Evolutionary conservation across 2,888 invertebrate species (phyloP).

Genomic region (Prenolepis imparis): DNA sequence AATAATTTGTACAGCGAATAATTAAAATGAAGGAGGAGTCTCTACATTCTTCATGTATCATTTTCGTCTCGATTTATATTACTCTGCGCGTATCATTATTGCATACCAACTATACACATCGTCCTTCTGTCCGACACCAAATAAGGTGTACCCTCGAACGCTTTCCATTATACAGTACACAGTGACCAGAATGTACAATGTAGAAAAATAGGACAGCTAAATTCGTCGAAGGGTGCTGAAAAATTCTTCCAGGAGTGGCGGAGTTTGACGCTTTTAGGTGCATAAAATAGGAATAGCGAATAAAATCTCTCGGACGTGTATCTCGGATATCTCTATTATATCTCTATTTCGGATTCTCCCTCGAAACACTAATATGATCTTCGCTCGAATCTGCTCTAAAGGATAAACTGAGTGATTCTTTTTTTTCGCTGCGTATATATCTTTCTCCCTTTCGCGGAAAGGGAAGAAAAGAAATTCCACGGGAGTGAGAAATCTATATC

Average conservation of each 20-base stretch:
- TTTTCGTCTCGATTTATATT: slow-evolving; percentile 45
- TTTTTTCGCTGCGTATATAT: background rate
- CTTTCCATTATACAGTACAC: slow-evolving; percentile 51
- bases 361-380: background rate
- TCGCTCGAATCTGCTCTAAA: background rate
- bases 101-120: slow-evolving; percentile 69
- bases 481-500: slow-evolving; percentile 20
- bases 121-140: background rate
- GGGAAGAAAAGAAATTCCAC: slow-evolving; percentile 32
- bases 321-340: slow-evolving; percentile 3
- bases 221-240: slow-evolving; percentile 64
- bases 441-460: background rate
- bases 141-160: background rate
- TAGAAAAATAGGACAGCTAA: slow-evolving; percentile 83
- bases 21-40: slow-evolving; percentile 72
- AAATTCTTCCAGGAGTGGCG: slow-evolving; percentile 9
- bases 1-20: slow-evolving; percentile 81
- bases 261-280: slow-evolving; percentile 19
- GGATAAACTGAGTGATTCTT: background rate
- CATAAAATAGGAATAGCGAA: slow-evolving; percentile 31
- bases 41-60: slow-evolving; percentile 47
- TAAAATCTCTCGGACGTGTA: slow-evolving; percentile 30
- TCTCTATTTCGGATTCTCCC: slow-evolving; percentile 9
- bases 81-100: slow-evolving; percentile 71
- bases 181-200: slow-evolving; percentile 77